A percentile compares a stretch with the other conserved stretches of the same genome.
These are phyloP conservation scores for Pomatorhinus ruficollis DNA, from an alignment of 2,113 vertebrate species.

Conservation along the genomic window DNA sequence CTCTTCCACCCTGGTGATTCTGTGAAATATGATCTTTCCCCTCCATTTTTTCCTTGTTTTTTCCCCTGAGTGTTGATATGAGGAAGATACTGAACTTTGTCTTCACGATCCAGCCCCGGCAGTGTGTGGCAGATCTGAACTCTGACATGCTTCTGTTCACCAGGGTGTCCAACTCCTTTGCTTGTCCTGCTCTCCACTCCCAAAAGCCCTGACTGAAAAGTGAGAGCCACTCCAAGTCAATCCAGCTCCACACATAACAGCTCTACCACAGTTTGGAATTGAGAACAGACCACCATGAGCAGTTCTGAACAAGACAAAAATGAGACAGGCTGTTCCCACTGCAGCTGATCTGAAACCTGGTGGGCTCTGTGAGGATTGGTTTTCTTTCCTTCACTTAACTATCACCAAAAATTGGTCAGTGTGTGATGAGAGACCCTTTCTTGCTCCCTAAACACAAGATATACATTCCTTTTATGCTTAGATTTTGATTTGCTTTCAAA, in stretches of 20 bases:
- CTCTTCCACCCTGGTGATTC: not conserved
- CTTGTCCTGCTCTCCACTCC: not conserved
- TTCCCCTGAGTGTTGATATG: fast-evolving
- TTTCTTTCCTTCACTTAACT: not conserved
- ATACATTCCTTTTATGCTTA: not conserved
- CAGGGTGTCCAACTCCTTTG: not conserved
- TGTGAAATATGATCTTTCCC: not conserved
- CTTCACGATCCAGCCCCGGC: not conserved
- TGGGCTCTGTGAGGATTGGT: not conserved
- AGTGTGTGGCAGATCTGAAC: not conserved
- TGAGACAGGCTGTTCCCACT: not conserved
- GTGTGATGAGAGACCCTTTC: not conserved
- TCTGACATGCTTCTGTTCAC: fast-evolving
- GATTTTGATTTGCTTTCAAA: not conserved
- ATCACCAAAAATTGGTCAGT: not conserved
- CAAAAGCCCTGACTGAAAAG: not conserved
- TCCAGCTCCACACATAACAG: fast-evolving
- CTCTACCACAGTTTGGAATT: fast-evolving
- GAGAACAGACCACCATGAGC: not conserved
- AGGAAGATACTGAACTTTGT: not conserved
- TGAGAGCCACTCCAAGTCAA: not conserved
- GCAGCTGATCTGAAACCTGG: not conserved
- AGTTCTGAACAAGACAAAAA: not conserved
- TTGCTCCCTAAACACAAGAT: not conserved
- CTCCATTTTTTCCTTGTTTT: fast-evolving